These are phyloP conservation scores for Manacus vitellinus DNA, from an alignment of 2,113 vertebrate genomes.

Conservation along the genomic window DNA sequence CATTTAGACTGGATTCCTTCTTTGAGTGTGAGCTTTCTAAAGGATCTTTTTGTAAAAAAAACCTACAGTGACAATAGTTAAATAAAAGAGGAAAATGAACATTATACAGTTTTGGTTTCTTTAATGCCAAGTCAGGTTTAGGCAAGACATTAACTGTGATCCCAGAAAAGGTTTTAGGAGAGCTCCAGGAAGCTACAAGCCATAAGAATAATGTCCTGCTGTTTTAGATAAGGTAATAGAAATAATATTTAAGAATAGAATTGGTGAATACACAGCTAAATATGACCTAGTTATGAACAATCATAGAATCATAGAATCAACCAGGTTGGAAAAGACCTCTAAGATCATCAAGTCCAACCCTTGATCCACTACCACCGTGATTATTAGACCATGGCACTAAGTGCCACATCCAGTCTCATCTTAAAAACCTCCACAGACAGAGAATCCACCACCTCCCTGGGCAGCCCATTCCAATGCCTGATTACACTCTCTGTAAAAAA, in stretches of 20 bases:
- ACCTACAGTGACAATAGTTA: neutral
- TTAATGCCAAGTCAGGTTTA: neutral
- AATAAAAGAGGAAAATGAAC: neutral
- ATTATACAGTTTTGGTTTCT: neutral
- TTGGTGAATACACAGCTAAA: neutral
- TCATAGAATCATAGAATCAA: too few species aligned
- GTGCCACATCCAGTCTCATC: too few species aligned
- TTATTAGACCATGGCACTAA: too few species aligned
- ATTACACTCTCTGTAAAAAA: too few species aligned
- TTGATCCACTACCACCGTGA: too few species aligned
- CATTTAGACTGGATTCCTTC: neutral
- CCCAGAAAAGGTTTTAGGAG: neutral
- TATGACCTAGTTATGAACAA: neutral
- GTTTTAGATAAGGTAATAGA: neutral
- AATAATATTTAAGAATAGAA: neutral
- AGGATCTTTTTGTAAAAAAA: neutral
- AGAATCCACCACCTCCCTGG: too few species aligned
- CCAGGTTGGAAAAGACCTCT: too few species aligned
- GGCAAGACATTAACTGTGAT: neutral
- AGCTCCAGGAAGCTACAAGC: neutral
- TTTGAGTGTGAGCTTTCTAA: neutral
- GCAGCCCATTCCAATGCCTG: too few species aligned
- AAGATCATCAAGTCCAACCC: too few species aligned
- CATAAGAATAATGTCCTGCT: neutral
- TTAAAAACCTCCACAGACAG: too few species aligned